Conservation (phyloP, 2,113 vertebrate species). For the Xerus inauris region DNA sequence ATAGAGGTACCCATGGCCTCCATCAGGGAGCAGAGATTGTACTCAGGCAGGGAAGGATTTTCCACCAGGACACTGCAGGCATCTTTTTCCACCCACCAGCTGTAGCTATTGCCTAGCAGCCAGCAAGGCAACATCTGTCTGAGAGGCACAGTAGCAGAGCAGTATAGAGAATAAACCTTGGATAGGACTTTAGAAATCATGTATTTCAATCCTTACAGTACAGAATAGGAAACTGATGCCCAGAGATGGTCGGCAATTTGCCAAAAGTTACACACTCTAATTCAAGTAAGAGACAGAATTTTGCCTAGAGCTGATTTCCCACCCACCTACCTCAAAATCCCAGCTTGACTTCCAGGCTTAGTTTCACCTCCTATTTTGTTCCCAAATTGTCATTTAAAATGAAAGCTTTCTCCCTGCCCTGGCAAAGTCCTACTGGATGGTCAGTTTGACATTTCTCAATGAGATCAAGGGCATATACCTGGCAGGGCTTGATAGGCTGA, state of each 20-base stretch:
- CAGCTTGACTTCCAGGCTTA: not conserved
- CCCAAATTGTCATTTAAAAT: constrained; percentile 18
- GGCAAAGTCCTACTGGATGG: not conserved
- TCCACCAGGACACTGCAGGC: not conserved
- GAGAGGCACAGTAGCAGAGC: not conserved
- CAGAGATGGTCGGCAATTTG: not conserved
- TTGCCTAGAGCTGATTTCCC: not conserved
- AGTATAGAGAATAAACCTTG: not conserved
- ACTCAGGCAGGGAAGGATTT: not conserved
- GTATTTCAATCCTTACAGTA: not conserved
- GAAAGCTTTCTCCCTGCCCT: not conserved
- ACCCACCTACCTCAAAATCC: not conserved
- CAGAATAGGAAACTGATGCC: constrained; percentile 19
- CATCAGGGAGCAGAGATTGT: not conserved
- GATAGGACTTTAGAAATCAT: not conserved
- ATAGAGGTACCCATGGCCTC: not conserved
- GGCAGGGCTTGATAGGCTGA: not conserved
- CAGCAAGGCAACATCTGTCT: not conserved
- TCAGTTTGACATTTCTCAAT: not conserved
- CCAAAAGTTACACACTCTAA: not conserved
- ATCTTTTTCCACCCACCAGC: not conserved
- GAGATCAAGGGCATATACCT: not conserved
- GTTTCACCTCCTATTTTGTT: not conserved
- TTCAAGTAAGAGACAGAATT: not conserved
- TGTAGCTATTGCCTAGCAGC: not conserved